These are phyloP conservation scores for Phaethon lepturus DNA, from an alignment of 2,113 vertebrate species.

Conservation along the genomic window DNA sequence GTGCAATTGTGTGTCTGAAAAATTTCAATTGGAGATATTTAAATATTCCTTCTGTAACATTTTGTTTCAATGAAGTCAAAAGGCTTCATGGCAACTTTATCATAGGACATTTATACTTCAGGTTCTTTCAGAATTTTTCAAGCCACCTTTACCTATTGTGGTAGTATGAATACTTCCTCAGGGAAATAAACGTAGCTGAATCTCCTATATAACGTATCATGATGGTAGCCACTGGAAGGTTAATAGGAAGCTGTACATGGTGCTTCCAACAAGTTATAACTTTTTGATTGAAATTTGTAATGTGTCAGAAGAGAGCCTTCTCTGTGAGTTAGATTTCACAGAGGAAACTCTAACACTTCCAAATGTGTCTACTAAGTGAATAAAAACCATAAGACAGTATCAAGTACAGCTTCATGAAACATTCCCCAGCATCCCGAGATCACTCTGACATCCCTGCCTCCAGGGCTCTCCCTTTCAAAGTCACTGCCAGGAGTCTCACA, in stretches of 20 bases:
- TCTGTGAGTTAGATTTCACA: background rate
- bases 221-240: background rate
- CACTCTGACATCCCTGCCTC: background rate
- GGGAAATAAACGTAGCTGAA: background rate
- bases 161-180: background rate
- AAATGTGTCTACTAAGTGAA: background rate
- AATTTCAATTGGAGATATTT: background rate
- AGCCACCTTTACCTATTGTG: background rate
- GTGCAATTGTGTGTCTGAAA: background rate
- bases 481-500: background rate
- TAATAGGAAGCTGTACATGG: background rate
- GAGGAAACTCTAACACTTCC: background rate
- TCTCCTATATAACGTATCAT: background rate
- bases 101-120: background rate
- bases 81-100: background rate
- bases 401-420: background rate
- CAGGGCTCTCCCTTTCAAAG: background rate
- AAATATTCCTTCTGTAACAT: background rate
- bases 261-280: background rate
- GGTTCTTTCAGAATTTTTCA: background rate
- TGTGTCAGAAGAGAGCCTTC: background rate
- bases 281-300: slow-evolving; percentile 23
- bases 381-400: background rate
- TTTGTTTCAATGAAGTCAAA: background rate
- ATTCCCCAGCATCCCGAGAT: background rate